Conservation (phyloP, 1,140 invertebrate species). For the Harlomillsia oculata region DNA sequence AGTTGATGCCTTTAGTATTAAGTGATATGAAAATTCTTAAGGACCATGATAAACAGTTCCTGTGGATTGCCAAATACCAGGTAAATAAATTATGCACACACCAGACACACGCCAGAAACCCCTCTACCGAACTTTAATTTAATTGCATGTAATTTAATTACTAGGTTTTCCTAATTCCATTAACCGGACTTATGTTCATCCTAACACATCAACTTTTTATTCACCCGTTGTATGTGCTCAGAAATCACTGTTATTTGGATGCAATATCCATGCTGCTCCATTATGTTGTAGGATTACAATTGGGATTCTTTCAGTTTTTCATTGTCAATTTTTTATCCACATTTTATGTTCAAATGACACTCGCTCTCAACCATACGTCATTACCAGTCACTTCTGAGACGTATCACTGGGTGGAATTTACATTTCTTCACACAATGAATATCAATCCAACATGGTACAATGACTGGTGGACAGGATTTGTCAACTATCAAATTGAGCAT, state of each 20-base stretch:
- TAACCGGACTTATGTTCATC: conserved; percentile 1
- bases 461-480: conserved; percentile 23
- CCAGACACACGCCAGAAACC: neutral
- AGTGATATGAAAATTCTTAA: neutral
- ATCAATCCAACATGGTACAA: neutral
- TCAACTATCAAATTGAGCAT: conserved; percentile 27
- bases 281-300: conserved; percentile 14
- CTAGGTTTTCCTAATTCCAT: conserved; percentile 1
- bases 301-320: conserved; percentile 18
- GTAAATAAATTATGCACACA: neutral
- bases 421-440: conserved; percentile 19
- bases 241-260: conserved; percentile 6
- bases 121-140: neutral
- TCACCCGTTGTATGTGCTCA: conserved; percentile 1
- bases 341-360: conserved; percentile 23
- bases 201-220: neutral
- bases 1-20: conserved; percentile 2
- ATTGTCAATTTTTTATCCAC: conserved; percentile 16
- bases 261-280: conserved; percentile 13
- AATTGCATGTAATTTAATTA: neutral
- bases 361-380: conserved; percentile 21
- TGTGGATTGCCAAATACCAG: conserved; percentile 3
- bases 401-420: conserved; percentile 19
- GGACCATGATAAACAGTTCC: neutral
- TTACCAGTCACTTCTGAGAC: conserved; percentile 14